These are phyloP conservation scores for Dendrolimus punctatus DNA, from an alignment of 1,140 invertebrate species.

Conservation along the genomic window DNA sequence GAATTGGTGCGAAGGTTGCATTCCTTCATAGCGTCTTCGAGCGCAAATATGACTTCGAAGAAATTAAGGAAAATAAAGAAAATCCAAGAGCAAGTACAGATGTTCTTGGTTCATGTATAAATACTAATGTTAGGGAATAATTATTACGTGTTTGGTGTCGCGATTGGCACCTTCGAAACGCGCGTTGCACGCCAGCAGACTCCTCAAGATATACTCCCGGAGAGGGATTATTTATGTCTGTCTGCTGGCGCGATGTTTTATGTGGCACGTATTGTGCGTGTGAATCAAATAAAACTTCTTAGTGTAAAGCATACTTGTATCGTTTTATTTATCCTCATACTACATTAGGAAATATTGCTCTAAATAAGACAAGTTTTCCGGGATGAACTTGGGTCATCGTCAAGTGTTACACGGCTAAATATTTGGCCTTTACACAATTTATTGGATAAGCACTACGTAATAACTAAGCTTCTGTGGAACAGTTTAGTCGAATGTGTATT, in stretches of 20 bases:
- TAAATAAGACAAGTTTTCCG: too few species aligned
- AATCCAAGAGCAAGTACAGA: constrained; percentile 40
- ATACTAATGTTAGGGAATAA: constrained; percentile 22
- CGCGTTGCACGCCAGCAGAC: constrained; percentile 13
- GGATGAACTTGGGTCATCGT: too few species aligned
- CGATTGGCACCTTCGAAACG: neutral
- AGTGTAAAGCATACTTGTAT: constrained; percentile 48
- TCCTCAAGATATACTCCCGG: constrained; percentile 7
- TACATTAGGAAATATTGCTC: too few species aligned
- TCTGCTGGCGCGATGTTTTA: constrained; percentile 37
- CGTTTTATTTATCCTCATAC: constrained; percentile 18
- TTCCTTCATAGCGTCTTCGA: constrained; percentile 24
- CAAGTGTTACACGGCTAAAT: too few species aligned
- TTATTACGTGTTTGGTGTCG: constrained; percentile 16
- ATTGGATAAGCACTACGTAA: too few species aligned
- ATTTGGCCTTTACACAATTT: too few species aligned
- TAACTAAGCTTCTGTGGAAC: too few species aligned
- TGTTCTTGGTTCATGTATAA: constrained; percentile 52
- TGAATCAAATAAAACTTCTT: constrained; percentile 56
- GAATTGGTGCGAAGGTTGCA: constrained; percentile 32
- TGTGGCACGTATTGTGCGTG: constrained; percentile 49
- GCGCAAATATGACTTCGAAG: constrained; percentile 26
- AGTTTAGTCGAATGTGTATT: too few species aligned
- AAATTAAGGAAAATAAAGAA: constrained; percentile 41
- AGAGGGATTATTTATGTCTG: constrained; percentile 27